Evolutionary conservation across 30 jellyfish, hydroid and myxozoan species (phyloP).

Genomic region (Chrysaora quinquecirrha): DNA sequence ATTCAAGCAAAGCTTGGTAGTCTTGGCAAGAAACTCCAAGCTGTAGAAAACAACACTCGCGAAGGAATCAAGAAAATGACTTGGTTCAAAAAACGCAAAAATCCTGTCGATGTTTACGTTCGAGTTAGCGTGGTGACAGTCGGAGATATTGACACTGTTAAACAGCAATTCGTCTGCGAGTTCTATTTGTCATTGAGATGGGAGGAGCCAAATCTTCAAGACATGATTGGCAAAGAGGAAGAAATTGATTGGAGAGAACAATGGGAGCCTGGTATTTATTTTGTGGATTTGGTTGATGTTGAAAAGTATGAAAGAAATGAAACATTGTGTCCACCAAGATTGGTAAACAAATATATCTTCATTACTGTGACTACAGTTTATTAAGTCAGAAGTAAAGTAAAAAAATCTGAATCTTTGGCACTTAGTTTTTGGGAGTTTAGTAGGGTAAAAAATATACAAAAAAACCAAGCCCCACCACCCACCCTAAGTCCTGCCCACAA

Average conservation of each 20-base stretch:
- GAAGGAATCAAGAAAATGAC: constrained; percentile 67
- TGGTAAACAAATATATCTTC: constrained; percentile 21
- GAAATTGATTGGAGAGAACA: constrained; percentile 76
- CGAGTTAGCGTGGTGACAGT: constrained; percentile 73
- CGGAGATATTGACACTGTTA: constrained; percentile 80
- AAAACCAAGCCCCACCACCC: too few species aligned
- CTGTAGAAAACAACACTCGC: constrained; percentile 57
- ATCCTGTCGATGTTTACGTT: constrained; percentile 78
- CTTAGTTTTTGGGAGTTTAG: too few species aligned
- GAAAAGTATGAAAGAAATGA: constrained; percentile 78
- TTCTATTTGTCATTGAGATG: constrained; percentile 81
- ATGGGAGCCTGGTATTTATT: constrained; percentile 93
- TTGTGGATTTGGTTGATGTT: constrained; percentile 79
- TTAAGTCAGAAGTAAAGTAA: too few species aligned
- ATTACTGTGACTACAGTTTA: too few species aligned
- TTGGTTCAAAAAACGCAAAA: constrained; percentile 61
- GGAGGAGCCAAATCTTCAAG: constrained; percentile 74
- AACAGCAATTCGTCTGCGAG: constrained; percentile 86
- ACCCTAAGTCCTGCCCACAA: too few species aligned
- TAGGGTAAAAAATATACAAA: too few species aligned
- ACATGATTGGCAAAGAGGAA: constrained; percentile 25
- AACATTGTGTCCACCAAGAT: constrained; percentile 53
- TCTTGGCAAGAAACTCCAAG: constrained; percentile 42
- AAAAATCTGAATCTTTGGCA: too few species aligned
- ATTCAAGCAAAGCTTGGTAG: constrained; percentile 2